Evolutionary conservation across 2,888 invertebrate species (phyloP).

Genomic region (Pomacea canaliculata): DNA sequence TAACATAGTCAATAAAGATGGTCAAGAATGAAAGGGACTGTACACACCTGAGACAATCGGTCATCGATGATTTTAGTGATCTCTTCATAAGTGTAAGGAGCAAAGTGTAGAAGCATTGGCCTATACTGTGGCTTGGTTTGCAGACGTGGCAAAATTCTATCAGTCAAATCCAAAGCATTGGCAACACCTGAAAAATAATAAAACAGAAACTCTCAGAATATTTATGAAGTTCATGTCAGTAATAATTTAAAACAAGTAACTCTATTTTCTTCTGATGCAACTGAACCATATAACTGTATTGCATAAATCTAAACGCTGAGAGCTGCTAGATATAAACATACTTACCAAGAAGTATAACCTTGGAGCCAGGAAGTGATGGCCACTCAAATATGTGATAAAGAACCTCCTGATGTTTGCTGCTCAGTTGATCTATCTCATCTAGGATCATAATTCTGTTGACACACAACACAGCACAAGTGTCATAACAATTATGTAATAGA

Average conservation of each 20-base stretch:
- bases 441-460: constrained; percentile 78
- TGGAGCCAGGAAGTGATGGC: constrained; percentile 81
- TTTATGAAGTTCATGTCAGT: neutral
- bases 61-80: constrained; percentile 87
- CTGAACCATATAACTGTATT: neutral
- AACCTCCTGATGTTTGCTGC: constrained; percentile 82
- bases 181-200: constrained; percentile 76
- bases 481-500: too few species aligned
- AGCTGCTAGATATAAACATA: too few species aligned
- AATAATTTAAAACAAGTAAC: too few species aligned
- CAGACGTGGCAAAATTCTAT: constrained; percentile 87
- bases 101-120: constrained; percentile 83
- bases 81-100: constrained; percentile 91
- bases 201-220: neutral
- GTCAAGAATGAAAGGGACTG: too few species aligned
- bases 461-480: neutral
- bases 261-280: too few species aligned
- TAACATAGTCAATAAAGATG: too few species aligned
- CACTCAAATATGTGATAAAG: constrained; percentile 94
- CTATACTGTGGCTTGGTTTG: constrained; percentile 77
- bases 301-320: neutral
- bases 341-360: constrained; percentile 83
- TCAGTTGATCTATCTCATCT: constrained; percentile 96
- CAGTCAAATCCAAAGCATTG: constrained; percentile 94
- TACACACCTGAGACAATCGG: constrained; percentile 76